Percentiles rank a stretch among this genome's conserved stretches.
Evolutionary conservation across 64 coral and sea anemone genomes (phyloP).

Genomic region (Dendronephthya gigantea): DNA sequence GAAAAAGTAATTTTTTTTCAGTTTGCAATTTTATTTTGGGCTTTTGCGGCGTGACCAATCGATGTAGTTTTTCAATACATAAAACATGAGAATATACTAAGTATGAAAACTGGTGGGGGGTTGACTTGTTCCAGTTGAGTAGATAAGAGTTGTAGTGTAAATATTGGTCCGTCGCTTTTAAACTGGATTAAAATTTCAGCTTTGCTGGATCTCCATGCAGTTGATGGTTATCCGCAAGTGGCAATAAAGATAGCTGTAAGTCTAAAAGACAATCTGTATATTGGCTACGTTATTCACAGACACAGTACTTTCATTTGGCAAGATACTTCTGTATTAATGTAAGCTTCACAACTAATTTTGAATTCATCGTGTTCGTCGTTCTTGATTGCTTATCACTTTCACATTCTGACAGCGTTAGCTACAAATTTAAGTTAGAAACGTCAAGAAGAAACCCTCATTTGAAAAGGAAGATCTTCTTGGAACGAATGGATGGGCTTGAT

Average conservation of each 20-base stretch:
- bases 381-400: neutral
- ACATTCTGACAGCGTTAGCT: neutral
- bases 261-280: no score
- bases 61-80: no score
- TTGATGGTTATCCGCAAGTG: no score
- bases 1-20: no score
- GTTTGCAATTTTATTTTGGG: no score
- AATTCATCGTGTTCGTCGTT: neutral
- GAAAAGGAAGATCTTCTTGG: neutral
- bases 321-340: neutral
- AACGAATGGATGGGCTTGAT: no score
- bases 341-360: neutral
- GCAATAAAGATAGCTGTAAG: no score
- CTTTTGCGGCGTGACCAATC: no score
- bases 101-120: no score
- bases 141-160: neutral
- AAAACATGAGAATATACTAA: no score
- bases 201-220: no score
- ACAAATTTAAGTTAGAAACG: neutral
- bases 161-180: neutral
- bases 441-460: neutral
- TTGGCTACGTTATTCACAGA: no score
- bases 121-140: neutral
- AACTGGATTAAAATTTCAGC: neutral
- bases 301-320: neutral